These are phyloP conservation scores for Drosophila busckii DNA, from an alignment of 1,140 invertebrate species.

Conservation along the genomic window DNA sequence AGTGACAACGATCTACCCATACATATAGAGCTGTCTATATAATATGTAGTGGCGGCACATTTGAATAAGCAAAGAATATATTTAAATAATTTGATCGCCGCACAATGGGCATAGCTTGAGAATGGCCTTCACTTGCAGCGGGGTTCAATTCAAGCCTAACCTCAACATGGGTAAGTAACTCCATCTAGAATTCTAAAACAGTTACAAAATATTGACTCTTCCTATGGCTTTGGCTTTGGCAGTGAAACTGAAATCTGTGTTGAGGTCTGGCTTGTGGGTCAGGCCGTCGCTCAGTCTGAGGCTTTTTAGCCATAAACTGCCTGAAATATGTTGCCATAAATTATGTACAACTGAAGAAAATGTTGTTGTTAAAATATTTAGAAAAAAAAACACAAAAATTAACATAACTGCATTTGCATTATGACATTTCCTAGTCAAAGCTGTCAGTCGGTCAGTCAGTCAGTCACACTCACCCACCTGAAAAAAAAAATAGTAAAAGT, in stretches of 20 bases:
- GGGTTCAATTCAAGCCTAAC: too few relatives aligned
- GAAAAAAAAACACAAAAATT: slow-evolving; percentile 51
- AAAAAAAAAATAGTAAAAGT: slow-evolving; percentile 69
- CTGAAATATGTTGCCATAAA: slow-evolving; percentile 64
- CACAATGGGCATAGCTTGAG: slow-evolving; percentile 15
- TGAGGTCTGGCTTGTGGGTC: too few relatives aligned
- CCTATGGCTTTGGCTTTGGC: too few relatives aligned
- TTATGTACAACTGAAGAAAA: slow-evolving; percentile 30
- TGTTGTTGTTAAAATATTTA: too few relatives aligned
- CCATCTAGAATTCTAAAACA: too few relatives aligned
- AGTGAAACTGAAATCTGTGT: too few relatives aligned
- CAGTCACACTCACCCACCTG: slow-evolving; percentile 55
- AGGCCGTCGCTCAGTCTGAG: background rate
- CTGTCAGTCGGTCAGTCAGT: slow-evolving; percentile 7
- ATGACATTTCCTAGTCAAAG: slow-evolving; percentile 22
- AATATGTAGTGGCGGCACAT: slow-evolving; percentile 38
- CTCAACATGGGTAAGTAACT: background rate
- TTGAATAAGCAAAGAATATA: slow-evolving; percentile 72
- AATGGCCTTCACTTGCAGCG: background rate
- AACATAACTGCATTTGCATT: slow-evolving; percentile 60
- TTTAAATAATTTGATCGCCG: slow-evolving; percentile 43
- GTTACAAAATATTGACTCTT: too few relatives aligned
- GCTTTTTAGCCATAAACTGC: slow-evolving; percentile 51
- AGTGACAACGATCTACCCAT: too few relatives aligned
- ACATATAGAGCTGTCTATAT: slow-evolving; percentile 1